Percentiles rank a stretch among this genome's conserved stretches.
Conservation (phyloP, 1,140 invertebrate species). For the Planococcus citri region DNA sequence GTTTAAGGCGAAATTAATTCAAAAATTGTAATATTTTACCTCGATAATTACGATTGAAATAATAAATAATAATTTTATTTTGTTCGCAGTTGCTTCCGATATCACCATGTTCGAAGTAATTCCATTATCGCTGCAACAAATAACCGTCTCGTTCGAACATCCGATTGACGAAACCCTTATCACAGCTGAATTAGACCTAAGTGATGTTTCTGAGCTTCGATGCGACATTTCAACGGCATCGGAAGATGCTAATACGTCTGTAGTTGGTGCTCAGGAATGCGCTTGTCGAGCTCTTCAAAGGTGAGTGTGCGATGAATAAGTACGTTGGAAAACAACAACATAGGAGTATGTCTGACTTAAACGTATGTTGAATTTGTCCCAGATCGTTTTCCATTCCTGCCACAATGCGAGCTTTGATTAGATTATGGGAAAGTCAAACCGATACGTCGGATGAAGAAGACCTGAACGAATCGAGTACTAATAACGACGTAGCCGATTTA, state of each 20-base stretch:
- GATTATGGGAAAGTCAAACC: constrained; percentile 40
- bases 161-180: constrained; percentile 83
- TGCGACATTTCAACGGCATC: constrained; percentile 49
- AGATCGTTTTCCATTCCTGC: constrained; percentile 82
- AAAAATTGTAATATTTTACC: no score
- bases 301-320: constrained; percentile 31
- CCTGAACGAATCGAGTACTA: neutral
- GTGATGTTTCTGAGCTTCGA: constrained; percentile 59
- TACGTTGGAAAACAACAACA: neutral
- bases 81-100: constrained; percentile 49
- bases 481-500: constrained; percentile 9
- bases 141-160: constrained; percentile 84
- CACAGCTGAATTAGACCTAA: constrained; percentile 77
- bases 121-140: constrained; percentile 73
- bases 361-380: constrained; percentile 8
- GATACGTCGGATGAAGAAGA: constrained; percentile 9
- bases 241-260: constrained; percentile 37
- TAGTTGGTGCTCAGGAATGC: constrained; percentile 55
- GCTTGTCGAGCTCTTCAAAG: constrained; percentile 74
- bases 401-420: constrained; percentile 60
- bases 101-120: constrained; percentile 83
- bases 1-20: no score
- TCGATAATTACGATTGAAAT: no score
- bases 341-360: neutral
- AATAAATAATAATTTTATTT: constrained; percentile 22